Evolutionary conservation across 2,797 vertebrate species (phyloP).

Genomic region (Hypotaenidia okinawae): DNA sequence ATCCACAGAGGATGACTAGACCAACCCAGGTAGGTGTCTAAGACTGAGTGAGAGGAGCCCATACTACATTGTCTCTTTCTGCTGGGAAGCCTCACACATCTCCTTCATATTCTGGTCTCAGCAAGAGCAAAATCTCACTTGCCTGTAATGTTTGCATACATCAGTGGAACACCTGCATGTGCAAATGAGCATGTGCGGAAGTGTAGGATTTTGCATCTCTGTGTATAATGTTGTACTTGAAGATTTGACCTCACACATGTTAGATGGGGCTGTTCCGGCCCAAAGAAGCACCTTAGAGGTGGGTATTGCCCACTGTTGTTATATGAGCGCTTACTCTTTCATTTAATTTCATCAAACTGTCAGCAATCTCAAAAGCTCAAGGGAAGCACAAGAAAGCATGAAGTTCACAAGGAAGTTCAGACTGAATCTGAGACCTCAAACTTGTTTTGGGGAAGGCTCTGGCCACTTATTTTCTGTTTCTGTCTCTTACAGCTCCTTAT

Average conservation of each 20-base stretch:
- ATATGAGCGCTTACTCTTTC: not conserved
- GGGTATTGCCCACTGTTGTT: not conserved
- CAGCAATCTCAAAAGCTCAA: not conserved
- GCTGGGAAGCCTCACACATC: not conserved
- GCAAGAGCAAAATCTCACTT: not conserved
- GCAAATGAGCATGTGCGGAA: not conserved
- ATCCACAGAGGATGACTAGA: not conserved
- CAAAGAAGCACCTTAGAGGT: not conserved
- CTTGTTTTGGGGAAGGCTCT: not conserved
- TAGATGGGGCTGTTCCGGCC: not conserved
- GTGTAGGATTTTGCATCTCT: not conserved
- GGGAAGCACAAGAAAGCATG: not conserved
- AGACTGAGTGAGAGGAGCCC: not conserved
- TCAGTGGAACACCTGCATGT: not conserved
- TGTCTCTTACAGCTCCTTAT: not conserved
- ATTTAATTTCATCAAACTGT: not conserved
- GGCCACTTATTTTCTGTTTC: not conserved
- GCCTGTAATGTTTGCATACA: not conserved
- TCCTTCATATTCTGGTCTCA: not conserved
- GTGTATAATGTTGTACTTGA: not conserved
- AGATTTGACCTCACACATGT: not conserved
- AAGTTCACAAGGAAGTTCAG: not conserved
- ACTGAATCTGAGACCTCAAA: not conserved
- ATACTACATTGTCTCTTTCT: not conserved
- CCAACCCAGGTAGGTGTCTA: not conserved